Percentiles rank a stretch among this genome's conserved stretches.
Conservation (phyloP, 2,113 vertebrate genomes). For the Phodopus roborovskii region DNA sequence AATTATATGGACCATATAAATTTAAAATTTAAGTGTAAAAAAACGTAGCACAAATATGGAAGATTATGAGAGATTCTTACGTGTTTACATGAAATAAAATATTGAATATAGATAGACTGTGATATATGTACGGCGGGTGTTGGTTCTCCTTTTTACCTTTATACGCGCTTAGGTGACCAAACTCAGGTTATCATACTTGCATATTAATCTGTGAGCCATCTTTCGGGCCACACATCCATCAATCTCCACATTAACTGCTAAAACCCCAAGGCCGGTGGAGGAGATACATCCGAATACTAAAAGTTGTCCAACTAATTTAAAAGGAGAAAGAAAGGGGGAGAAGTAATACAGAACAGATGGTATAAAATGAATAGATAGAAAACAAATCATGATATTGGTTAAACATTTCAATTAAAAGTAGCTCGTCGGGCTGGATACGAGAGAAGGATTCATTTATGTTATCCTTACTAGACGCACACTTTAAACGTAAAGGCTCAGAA, state of each 20-base stretch:
- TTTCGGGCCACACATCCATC: neutral
- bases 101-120: neutral
- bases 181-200: neutral
- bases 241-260: neutral
- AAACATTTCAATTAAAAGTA: slow-evolving; percentile 48
- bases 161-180: neutral
- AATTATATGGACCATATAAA: neutral
- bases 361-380: neutral
- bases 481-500: slow-evolving; percentile 15
- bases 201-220: neutral
- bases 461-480: neutral
- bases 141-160: neutral
- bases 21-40: neutral
- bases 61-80: neutral
- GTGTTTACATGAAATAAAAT: too few relatives aligned
- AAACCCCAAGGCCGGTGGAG: neutral
- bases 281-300: neutral
- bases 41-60: neutral
- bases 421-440: neutral
- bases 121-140: neutral
- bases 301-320: slow-evolving; percentile 40
- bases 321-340: neutral
- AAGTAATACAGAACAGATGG: slow-evolving; percentile 22
- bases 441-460: neutral
- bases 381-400: neutral